Percentiles rank a stretch among this genome's conserved stretches.
Conservation (phyloP, 2,888 invertebrate genomes). For the Phortica magna region DNA sequence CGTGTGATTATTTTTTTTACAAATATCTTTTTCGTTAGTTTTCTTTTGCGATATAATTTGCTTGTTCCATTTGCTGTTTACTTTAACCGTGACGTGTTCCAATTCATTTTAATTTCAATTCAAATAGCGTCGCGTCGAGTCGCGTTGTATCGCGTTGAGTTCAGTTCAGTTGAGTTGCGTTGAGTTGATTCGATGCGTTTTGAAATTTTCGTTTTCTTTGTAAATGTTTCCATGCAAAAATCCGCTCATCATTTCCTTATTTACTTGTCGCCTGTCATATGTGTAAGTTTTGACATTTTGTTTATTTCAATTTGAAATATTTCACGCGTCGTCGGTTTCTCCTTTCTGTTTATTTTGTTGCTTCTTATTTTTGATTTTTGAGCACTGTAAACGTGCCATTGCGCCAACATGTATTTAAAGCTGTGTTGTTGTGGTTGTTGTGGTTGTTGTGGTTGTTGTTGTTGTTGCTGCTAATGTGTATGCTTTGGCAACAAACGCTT, state of each 20-base stretch:
- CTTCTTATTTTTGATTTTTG: not conserved
- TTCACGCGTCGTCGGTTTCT: not conserved
- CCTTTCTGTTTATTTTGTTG: not conserved
- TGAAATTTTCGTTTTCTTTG: not conserved
- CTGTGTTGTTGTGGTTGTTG: not conserved
- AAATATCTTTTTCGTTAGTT: too few species aligned
- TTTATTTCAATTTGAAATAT: constrained; percentile 20
- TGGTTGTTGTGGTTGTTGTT: not conserved
- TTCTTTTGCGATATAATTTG: too few species aligned
- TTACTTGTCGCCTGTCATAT: not conserved
- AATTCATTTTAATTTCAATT: not conserved
- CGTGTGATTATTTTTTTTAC: not conserved
- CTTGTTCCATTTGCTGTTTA: not conserved
- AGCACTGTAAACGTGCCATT: not conserved
- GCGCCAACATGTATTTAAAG: not conserved
- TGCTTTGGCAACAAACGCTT: not conserved
- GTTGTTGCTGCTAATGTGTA: not conserved
- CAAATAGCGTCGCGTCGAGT: not conserved
- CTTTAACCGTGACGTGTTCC: not conserved
- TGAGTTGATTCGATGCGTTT: not conserved
- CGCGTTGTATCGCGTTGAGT: not conserved
- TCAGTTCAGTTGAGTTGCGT: not conserved
- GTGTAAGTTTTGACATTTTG: constrained; percentile 5
- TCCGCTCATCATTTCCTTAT: not conserved
- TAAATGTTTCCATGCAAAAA: not conserved